Percentiles rank a stretch among this genome's conserved stretches.
Evolutionary conservation across 2,888 invertebrate genomes (phyloP).

Genomic region (Quadriops clusia): DNA sequence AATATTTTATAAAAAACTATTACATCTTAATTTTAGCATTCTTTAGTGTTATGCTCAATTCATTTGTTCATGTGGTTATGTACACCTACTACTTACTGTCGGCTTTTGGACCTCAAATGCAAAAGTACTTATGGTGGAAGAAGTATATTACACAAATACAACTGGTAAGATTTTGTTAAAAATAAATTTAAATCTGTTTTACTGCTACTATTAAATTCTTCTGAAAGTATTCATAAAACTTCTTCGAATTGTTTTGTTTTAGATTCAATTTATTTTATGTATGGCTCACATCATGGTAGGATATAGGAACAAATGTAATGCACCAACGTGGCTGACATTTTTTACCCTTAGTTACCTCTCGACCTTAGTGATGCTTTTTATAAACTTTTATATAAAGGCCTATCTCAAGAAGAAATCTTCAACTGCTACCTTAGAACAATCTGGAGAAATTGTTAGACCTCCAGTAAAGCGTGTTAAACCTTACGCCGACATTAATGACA

Average conservation of each 20-base stretch:
- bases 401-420: slow-evolving; percentile 14
- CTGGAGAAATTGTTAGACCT: too few relatives aligned
- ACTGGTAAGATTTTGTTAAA: slow-evolving; percentile 45
- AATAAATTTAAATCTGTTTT: too few relatives aligned
- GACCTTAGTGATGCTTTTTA: slow-evolving; percentile 17
- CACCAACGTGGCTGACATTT: slow-evolving; percentile 18
- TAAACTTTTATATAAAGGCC: slow-evolving; percentile 18
- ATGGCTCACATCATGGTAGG: slow-evolving; percentile 17
- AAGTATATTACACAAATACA: slow-evolving; percentile 80
- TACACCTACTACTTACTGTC: slow-evolving; percentile 80
- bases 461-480: too few relatives aligned
- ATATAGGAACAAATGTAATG: slow-evolving; percentile 15
- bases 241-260: slow-evolving; percentile 8
- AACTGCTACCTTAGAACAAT: too few relatives aligned
- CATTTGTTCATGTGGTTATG: slow-evolving; percentile 86
- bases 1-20: background rate
- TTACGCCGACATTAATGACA: too few relatives aligned
- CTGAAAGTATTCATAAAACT: background rate
- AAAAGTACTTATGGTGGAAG: slow-evolving; percentile 86
- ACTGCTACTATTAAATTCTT: too few relatives aligned
- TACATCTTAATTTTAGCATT: slow-evolving; percentile 50
- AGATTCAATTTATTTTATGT: slow-evolving; percentile 19
- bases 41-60: slow-evolving; percentile 71
- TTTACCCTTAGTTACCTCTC: slow-evolving; percentile 19
- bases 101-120: slow-evolving; percentile 69